These are phyloP conservation scores for Hoplodrina blanda DNA, from an alignment of 2,888 invertebrate species.

Conservation along the genomic window DNA sequence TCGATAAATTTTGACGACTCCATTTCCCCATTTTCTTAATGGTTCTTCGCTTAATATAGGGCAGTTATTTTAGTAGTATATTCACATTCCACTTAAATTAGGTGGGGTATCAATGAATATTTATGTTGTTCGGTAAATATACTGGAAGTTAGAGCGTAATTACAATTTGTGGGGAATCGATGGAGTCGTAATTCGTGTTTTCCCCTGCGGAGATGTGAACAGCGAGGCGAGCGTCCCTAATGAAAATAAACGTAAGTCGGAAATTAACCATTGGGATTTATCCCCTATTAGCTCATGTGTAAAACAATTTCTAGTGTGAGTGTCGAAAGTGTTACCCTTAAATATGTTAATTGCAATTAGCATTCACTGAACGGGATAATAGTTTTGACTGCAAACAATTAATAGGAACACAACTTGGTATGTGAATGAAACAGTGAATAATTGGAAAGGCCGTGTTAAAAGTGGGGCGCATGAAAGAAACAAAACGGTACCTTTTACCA, in stretches of 20 bases:
- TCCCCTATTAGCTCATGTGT: slow-evolving; percentile 61
- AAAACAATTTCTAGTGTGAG: slow-evolving; percentile 33
- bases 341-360: slow-evolving; percentile 53
- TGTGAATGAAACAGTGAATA: slow-evolving; percentile 19
- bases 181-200: slow-evolving; percentile 66
- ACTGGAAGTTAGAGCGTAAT: slow-evolving; percentile 61
- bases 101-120: slow-evolving; percentile 50
- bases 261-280: slow-evolving; percentile 57
- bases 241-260: slow-evolving; percentile 68
- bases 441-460: slow-evolving; percentile 14
- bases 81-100: slow-evolving; percentile 51
- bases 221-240: slow-evolving; percentile 59
- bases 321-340: slow-evolving; percentile 31
- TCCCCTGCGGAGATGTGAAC: slow-evolving; percentile 49
- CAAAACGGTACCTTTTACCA: slow-evolving; percentile 16
- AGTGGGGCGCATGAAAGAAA: slow-evolving; percentile 19
- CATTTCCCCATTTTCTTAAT: slow-evolving; percentile 51
- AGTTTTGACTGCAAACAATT: slow-evolving; percentile 31
- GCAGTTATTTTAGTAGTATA: slow-evolving; percentile 43
- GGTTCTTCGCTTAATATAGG: slow-evolving; percentile 45
- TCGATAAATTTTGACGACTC: slow-evolving; percentile 54
- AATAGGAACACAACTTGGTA: slow-evolving; percentile 9
- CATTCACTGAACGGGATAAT: slow-evolving; percentile 52
- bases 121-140: slow-evolving; percentile 48
- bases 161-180: slow-evolving; percentile 67